Conservation (phyloP, 2,888 invertebrate genomes). For the Ashinkailepas kermadecensis region DNA sequence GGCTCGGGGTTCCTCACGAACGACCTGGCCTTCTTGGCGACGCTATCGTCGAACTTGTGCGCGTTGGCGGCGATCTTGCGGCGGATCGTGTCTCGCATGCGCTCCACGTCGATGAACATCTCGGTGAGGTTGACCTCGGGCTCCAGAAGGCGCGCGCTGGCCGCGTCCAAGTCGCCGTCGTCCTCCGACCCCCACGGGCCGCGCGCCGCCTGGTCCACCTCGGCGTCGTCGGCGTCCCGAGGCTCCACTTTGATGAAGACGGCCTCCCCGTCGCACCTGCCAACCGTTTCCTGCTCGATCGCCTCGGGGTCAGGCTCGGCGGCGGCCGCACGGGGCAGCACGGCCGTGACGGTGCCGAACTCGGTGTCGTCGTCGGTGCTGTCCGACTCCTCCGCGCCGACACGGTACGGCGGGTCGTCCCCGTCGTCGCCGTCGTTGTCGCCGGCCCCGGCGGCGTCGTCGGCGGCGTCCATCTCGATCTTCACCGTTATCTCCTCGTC, state of each 20-base stretch:
- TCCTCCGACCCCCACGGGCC: background rate
- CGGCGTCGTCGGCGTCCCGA: conserved; percentile 24
- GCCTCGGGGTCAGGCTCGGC: background rate
- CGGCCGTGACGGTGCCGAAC: no score
- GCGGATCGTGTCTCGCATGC: background rate
- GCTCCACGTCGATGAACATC: background rate
- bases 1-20: background rate
- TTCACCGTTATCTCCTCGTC: background rate
- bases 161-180: background rate
- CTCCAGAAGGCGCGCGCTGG: background rate
- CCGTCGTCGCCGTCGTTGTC: background rate
- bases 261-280: background rate
- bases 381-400: background rate
- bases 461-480: background rate
- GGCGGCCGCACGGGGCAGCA: background rate
- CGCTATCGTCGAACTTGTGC: background rate
- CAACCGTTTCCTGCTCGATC: background rate
- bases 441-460: background rate
- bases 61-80: conserved; percentile 14
- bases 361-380: background rate
- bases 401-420: background rate
- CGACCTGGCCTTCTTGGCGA: background rate
- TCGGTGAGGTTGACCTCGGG: conserved; percentile 20
- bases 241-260: conserved; percentile 32
- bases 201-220: conserved; percentile 21